A percentile compares a stretch with the other conserved stretches of the same genome.
These are phyloP conservation scores for Acomys russatus DNA, from an alignment of 2,797 vertebrate species.

Conservation along the genomic window DNA sequence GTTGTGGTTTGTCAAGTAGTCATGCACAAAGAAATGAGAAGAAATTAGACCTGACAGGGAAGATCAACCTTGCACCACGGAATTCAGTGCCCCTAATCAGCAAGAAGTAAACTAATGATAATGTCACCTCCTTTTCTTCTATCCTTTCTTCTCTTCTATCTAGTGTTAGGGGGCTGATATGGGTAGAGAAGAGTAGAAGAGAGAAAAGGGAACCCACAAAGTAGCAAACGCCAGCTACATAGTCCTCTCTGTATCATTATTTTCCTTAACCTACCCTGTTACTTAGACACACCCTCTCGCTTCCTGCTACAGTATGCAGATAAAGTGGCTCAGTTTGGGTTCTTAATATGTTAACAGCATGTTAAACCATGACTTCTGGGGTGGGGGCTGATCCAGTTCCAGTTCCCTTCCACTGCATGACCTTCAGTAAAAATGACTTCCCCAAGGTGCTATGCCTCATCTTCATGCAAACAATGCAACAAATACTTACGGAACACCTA, in stretches of 20 bases:
- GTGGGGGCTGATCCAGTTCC: background rate
- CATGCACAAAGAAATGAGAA: too few relatives aligned
- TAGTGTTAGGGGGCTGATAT: too few relatives aligned
- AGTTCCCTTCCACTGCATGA: background rate
- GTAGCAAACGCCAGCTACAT: too few relatives aligned
- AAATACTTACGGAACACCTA: background rate
- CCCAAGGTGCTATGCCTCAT: background rate
- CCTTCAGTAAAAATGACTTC: slow-evolving; percentile 9
- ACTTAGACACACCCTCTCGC: background rate
- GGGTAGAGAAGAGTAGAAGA: too few relatives aligned
- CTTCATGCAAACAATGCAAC: background rate
- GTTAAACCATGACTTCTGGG: background rate
- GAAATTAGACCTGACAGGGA: too few relatives aligned
- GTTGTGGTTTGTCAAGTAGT: too few relatives aligned
- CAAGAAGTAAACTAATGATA: too few relatives aligned
- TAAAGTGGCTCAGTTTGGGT: background rate
- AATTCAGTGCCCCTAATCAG: too few relatives aligned
- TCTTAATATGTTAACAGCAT: background rate
- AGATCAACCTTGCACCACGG: too few relatives aligned
- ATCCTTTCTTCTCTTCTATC: too few relatives aligned
- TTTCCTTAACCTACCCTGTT: background rate
- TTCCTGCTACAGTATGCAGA: background rate
- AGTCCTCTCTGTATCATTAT: background rate
- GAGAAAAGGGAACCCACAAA: too few relatives aligned
- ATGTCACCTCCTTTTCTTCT: too few relatives aligned